Evolutionary conservation across 2,888 invertebrate genomes (phyloP).

Genomic region (Adela reaumurella): DNA sequence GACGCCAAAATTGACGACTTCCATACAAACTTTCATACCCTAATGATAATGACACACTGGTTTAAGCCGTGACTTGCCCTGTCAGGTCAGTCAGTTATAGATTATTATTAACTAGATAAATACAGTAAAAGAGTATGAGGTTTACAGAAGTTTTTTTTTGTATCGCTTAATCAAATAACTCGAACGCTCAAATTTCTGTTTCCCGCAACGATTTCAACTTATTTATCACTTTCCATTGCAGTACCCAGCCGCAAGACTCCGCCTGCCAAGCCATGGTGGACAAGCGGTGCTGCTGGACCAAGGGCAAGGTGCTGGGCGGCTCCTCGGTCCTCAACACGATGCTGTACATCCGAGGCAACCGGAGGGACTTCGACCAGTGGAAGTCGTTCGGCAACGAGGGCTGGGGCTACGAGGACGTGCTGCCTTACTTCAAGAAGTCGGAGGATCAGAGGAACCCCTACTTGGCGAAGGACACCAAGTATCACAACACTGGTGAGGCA

Average conservation of each 20-base stretch:
- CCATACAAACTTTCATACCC: no score
- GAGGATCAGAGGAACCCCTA: conserved; percentile 87
- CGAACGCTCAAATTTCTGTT: no score
- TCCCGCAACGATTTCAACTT: no score
- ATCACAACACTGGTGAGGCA: conserved; percentile 70
- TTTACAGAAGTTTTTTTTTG: no score
- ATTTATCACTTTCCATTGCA: conserved; percentile 44
- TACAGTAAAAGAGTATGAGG: no score
- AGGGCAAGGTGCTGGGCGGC: conserved; percentile 86
- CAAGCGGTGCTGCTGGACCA: conserved; percentile 82
- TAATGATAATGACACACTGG: no score
- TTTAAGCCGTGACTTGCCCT: no score
- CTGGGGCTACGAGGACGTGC: conserved; percentile 80
- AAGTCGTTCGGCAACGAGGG: conserved; percentile 79
- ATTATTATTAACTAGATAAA: no score
- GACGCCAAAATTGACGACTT: no score
- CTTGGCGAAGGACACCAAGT: conserved; percentile 66
- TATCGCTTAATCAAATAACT: no score
- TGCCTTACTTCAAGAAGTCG: conserved; percentile 83
- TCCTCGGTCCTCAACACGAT: conserved; percentile 86
- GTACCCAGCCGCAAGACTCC: conserved; percentile 77
- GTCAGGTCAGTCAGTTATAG: no score
- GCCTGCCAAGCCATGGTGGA: conserved; percentile 87
- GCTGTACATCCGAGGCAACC: conserved; percentile 87
- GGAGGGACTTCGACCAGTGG: conserved; percentile 85